phyloP scores from a whole-genome alignment of 2,888 invertebrate genomes.

The Drosophila meridiana region DNA sequence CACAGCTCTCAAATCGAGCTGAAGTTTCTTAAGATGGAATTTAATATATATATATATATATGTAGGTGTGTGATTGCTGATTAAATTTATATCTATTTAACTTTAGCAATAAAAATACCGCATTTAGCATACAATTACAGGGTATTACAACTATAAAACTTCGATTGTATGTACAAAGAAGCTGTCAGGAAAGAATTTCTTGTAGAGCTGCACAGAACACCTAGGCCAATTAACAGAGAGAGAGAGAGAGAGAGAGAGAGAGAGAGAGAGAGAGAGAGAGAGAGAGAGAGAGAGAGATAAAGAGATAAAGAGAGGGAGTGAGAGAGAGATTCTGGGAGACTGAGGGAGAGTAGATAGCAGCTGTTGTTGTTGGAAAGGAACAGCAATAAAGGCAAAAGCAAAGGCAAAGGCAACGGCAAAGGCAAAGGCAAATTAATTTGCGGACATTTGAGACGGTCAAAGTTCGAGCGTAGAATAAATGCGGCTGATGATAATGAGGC shows the following conservation, averaged over 20 bases:
- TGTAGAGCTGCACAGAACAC: neutral
- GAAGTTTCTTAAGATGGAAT: neutral
- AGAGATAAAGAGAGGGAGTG: neutral
- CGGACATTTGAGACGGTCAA: conserved; percentile 60
- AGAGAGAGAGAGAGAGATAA: neutral
- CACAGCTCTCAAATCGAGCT: neutral
- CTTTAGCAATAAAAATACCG: neutral
- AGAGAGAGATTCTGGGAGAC: neutral
- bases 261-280: neutral
- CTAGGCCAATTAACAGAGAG: neutral
- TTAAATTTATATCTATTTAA: neutral
- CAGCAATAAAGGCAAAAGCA: conserved; percentile 37
- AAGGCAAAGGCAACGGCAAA: conserved; percentile 25
- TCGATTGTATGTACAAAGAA: neutral
- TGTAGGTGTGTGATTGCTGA: neutral
- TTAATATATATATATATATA: neutral
- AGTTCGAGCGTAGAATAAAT: conserved; percentile 45
- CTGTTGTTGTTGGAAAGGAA: conserved; percentile 28
- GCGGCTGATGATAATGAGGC: conserved; percentile 51
- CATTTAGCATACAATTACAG: neutral
- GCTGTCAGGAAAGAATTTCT: conserved; percentile 4
- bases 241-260: neutral
- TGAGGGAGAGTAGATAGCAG: neutral
- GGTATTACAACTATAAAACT: neutral
- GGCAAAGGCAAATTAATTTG: conserved; percentile 58